Conservation (phyloP, 1,140 invertebrate species). For the Zaprionus camerounensis region DNA sequence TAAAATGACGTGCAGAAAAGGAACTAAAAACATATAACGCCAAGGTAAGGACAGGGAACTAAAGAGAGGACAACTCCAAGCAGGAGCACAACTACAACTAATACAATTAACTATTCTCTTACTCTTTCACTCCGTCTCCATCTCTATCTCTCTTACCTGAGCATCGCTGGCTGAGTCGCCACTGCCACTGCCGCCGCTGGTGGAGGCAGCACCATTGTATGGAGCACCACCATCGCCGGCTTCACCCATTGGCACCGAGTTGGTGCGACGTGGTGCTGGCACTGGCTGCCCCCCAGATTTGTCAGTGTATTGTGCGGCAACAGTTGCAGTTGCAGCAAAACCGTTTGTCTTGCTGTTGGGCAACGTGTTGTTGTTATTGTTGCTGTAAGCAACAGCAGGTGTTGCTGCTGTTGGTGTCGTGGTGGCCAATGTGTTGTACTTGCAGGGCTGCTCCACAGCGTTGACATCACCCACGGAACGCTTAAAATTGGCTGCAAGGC, state of each 20-base stretch:
- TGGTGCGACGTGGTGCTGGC: slow-evolving; percentile 84
- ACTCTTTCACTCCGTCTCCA: not conserved
- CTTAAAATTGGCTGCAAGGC: slow-evolving; percentile 85
- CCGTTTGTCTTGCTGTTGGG: slow-evolving; percentile 69
- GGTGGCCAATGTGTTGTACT: slow-evolving; percentile 69
- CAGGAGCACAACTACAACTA: slow-evolving; percentile 39
- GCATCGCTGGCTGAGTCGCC: slow-evolving; percentile 66
- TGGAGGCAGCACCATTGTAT: slow-evolving; percentile 57
- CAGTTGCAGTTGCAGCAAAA: slow-evolving; percentile 62
- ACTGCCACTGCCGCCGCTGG: slow-evolving; percentile 57
- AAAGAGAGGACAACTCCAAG: slow-evolving; percentile 9
- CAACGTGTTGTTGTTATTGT: slow-evolving; percentile 57
- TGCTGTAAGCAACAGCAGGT: slow-evolving; percentile 20
- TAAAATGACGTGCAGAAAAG: slow-evolving; percentile 71
- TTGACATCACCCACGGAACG: slow-evolving; percentile 85
- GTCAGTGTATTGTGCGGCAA: slow-evolving; percentile 73
- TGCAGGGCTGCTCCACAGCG: slow-evolving; percentile 67
- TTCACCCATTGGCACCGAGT: slow-evolving; percentile 77
- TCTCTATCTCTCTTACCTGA: slow-evolving; percentile 62
- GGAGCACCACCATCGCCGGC: slow-evolving; percentile 56
- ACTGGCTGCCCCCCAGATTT: slow-evolving; percentile 81
- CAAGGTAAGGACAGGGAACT: slow-evolving; percentile 9
- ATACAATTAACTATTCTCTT: not conserved
- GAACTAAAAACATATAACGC: slow-evolving; percentile 31
- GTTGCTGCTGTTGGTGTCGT: slow-evolving; percentile 26